Conservation (phyloP, 1,140 invertebrate species). For the Holcopasites calliopsidis region DNA sequence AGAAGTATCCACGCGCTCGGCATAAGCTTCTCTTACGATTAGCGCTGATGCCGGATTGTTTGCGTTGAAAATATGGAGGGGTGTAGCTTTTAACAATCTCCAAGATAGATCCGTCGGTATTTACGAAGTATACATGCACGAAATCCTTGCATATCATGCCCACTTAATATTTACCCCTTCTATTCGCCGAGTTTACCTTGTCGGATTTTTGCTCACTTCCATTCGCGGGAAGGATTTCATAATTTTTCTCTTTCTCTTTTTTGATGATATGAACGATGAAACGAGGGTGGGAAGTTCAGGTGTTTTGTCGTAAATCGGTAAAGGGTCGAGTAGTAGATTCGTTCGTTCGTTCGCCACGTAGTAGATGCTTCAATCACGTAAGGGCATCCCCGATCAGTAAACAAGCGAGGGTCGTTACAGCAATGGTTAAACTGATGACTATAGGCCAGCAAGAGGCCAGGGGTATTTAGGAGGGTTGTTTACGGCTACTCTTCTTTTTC, state of each 20-base stretch:
- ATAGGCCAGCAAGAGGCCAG: slow-evolving; percentile 59
- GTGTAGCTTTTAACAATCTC: slow-evolving; percentile 53
- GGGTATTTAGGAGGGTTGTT: slow-evolving; percentile 76
- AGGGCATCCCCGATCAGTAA: slow-evolving; percentile 72
- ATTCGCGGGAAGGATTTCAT: no score
- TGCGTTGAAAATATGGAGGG: slow-evolving; percentile 64
- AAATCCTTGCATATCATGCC: slow-evolving; percentile 36
- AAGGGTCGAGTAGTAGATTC: slow-evolving; percentile 31
- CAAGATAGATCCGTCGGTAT: slow-evolving; percentile 46
- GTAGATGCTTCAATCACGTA: slow-evolving; percentile 58
- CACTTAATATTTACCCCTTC: background rate
- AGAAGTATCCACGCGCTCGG: slow-evolving; percentile 71
- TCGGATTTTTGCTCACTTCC: background rate
- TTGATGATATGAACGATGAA: background rate
- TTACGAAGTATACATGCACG: slow-evolving; percentile 45
- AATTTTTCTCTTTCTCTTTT: background rate
- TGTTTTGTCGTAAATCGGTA: slow-evolving; percentile 47
- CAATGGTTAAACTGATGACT: slow-evolving; percentile 72
- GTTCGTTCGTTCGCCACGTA: slow-evolving; percentile 39
- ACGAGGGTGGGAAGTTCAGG: slow-evolving; percentile 25
- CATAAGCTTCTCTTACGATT: slow-evolving; percentile 69
- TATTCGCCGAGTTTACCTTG: background rate
- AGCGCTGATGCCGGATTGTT: slow-evolving; percentile 69
- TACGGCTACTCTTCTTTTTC: slow-evolving; percentile 70
- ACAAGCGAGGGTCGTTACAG: slow-evolving; percentile 74